Conservation (phyloP, 2,888 invertebrate genomes). For the Dendrolimus houi region DNA sequence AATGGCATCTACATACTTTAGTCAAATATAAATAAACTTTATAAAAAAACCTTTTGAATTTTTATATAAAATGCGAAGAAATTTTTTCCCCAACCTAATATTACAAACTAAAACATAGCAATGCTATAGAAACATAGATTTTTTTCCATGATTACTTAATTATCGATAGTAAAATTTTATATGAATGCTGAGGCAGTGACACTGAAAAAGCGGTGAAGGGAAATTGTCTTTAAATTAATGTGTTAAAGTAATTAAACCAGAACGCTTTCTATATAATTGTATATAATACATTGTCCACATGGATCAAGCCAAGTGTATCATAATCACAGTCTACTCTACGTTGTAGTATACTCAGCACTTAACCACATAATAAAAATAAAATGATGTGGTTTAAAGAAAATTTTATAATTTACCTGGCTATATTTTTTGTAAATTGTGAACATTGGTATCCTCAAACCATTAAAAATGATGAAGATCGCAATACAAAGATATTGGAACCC, state of each 20-base stretch:
- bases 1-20: no score
- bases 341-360: conserved; percentile 8
- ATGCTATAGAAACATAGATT: no score
- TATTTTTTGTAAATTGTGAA: conserved; percentile 21
- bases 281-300: conserved; percentile 44
- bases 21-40: no score
- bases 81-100: no score
- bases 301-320: conserved; percentile 29
- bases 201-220: no score
- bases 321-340: conserved; percentile 22
- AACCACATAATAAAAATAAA: conserved; percentile 1
- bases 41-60: no score
- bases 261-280: conserved; percentile 58
- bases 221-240: conserved; percentile 19
- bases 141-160: no score
- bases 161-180: no score
- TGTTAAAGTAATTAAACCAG: conserved; percentile 41
- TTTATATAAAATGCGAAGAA: no score
- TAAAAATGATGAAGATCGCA: not conserved
- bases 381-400: conserved; percentile 8
- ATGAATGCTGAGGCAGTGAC: no score
- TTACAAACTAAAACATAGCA: no score
- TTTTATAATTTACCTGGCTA: conserved; percentile 16
- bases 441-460: conserved; percentile 42
- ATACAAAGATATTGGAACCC: not conserved